Evolutionary conservation across 2,888 invertebrate genomes (phyloP).

Genomic region (Xanthostigma xanthostigma): DNA sequence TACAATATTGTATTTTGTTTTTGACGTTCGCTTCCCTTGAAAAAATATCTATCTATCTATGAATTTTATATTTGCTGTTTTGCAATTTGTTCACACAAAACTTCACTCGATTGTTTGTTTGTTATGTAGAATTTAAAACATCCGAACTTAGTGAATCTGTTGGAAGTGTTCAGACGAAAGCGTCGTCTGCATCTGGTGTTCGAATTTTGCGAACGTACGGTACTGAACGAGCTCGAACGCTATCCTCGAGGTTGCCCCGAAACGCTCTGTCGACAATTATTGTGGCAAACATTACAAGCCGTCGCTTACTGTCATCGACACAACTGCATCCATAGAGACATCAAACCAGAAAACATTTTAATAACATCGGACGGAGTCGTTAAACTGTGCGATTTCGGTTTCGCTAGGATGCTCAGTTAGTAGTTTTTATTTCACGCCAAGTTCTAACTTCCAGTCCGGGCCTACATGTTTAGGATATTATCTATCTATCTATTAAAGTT

Average conservation of each 20-base stretch:
- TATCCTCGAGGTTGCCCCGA: conserved; percentile 90
- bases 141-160: conserved; percentile 89
- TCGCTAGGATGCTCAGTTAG: conserved; percentile 86
- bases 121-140: conserved; percentile 80
- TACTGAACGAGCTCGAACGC: conserved; percentile 89
- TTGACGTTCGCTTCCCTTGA: no score
- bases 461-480: no score
- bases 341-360: conserved; percentile 97
- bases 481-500: no score
- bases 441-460: no score
- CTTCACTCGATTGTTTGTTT: no score
- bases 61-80: not conserved
- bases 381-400: conserved; percentile 97
- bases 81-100: no score
- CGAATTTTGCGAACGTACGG: conserved; percentile 96
- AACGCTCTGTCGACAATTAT: conserved; percentile 75
- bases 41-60: conserved; percentile 3
- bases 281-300: conserved; percentile 90
- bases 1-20: no score
- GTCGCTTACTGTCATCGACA: conserved; percentile 94
- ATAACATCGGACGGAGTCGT: conserved; percentile 86
- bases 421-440: conserved; percentile 8
- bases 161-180: conserved; percentile 94
- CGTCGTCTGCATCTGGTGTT: conserved; percentile 93
- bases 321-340: conserved; percentile 91